Evolutionary conservation across 2,888 invertebrate genomes (phyloP), one percentile per base, ranked within the genome.

Genomic region (Epiblema foenella): DNA sequence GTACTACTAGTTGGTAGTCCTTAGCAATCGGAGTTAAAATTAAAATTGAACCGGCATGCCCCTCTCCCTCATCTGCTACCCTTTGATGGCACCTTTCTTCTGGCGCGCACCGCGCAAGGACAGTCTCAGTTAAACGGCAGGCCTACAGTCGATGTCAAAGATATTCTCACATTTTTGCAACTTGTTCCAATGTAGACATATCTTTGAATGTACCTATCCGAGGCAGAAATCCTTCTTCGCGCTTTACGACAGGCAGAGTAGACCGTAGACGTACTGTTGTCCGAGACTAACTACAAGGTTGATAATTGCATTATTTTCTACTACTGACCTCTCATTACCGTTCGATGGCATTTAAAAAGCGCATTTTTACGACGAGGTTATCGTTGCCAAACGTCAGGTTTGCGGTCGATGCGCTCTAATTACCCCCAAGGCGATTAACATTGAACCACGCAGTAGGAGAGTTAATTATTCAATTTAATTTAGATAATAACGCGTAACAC

Each of bases 391-490:
- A 90, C 83, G 76, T 76, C 74, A 77, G 76, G 80, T 82, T 83
- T 84, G 89, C 84, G 89, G 88, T 87, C 88, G 88, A 78, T 78
- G 79, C 88, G 92, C 88, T 91, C 91, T 88, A 89, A 78, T 90
- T 85, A 85, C 78, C 83, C 77, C 82, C 89, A 89, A 90, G 90
- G 89, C 82, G 81, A 87, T 82, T 81, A 80, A 73, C 79, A 77
- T 78, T 81, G 76, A 80, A 71, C 66, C n/a, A 56, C 37, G 20
- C 49, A 60, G 60, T 51, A 18, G 46, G 52, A 60, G 49, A 62
- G 57, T 62, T 67, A 57, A 51, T 37, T 54, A 66, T 56, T 46
- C 52, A 62, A 12, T 60, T 54, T 37, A 54, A 59, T 49, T 62
- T 57, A 63, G 51, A 58, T 49, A 58, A 56, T 58, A 49, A 57